Evolutionary conservation across 2,888 invertebrate genomes (phyloP).

Genomic region (Nematopogon swammerdamellus): DNA sequence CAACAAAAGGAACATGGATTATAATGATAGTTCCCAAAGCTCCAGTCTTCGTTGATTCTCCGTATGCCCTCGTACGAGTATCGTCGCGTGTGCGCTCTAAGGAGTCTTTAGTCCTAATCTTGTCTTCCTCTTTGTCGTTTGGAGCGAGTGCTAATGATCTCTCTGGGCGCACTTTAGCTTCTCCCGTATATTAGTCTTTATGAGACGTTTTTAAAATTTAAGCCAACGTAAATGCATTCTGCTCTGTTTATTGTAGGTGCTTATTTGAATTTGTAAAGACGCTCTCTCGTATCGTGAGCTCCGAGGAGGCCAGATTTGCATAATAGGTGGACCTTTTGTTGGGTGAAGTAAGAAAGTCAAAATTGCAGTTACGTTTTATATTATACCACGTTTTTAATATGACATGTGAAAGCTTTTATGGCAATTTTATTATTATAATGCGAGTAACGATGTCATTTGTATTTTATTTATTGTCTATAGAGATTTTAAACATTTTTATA

Average conservation of each 20-base stretch:
- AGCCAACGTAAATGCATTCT: conserved; percentile 49
- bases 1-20: too few relatives aligned
- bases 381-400: too few relatives aligned
- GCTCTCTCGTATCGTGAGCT: conserved; percentile 35
- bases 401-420: too few relatives aligned
- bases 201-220: conserved; percentile 56
- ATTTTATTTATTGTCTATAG: too few relatives aligned
- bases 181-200: conserved; percentile 51
- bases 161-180: conserved; percentile 45
- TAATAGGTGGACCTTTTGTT: conserved; percentile 18
- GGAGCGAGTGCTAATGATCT: conserved; percentile 50
- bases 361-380: background rate
- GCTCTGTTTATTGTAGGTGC: conserved; percentile 48
- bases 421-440: too few relatives aligned
- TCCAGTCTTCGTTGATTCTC: too few relatives aligned
- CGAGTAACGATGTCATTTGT: too few relatives aligned
- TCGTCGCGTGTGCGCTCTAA: too few relatives aligned
- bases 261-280: conserved; percentile 50
- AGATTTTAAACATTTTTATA: too few relatives aligned
- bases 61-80: too few relatives aligned
- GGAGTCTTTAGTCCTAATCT: background rate
- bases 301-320: conserved; percentile 36
- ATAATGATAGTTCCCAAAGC: too few relatives aligned
- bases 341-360: background rate
- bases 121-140: conserved; percentile 13